Percentiles rank a stretch among this genome's conserved stretches.
These are phyloP conservation scores for Macrosoma leucophasiata DNA, from an alignment of 2,888 invertebrate species.

Conservation along the genomic window DNA sequence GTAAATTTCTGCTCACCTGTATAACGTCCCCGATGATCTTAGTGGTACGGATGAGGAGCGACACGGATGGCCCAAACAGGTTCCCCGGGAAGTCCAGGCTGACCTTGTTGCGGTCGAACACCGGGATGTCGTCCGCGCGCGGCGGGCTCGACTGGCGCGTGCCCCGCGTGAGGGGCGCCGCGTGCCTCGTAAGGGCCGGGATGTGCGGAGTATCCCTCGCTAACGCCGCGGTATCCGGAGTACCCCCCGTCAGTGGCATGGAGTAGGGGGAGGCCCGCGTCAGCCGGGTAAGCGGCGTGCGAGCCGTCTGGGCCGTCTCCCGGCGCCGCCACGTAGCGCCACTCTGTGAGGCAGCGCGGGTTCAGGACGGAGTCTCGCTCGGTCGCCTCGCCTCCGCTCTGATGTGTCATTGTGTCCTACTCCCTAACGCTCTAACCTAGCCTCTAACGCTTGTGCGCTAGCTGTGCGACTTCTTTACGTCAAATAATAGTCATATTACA, in stretches of 20 bases:
- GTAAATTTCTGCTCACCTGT: slow-evolving; percentile 67
- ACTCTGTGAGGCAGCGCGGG: slow-evolving; percentile 35
- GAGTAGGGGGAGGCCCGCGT: slow-evolving; percentile 1
- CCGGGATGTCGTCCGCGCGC: slow-evolving; percentile 75
- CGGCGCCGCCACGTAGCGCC: slow-evolving; percentile 53
- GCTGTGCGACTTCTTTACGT: no score
- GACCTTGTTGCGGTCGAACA: slow-evolving; percentile 79
- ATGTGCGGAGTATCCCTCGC: slow-evolving; percentile 10
- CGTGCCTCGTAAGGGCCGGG: slow-evolving; percentile 11
- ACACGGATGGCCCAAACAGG: slow-evolving; percentile 81
- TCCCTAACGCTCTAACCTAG: no score
- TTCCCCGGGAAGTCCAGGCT: slow-evolving; percentile 79
- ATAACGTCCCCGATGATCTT: slow-evolving; percentile 80
- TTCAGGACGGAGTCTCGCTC: slow-evolving; percentile 16
- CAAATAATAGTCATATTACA: no score
- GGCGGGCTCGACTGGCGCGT: slow-evolving; percentile 47
- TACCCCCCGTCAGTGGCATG: slow-evolving; percentile 13
- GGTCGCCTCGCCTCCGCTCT: slow-evolving; percentile 19
- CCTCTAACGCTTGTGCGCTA: no score
- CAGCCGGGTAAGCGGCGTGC: slow-evolving; percentile 1
- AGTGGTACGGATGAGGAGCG: slow-evolving; percentile 79
- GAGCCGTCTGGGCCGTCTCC: slow-evolving; percentile 19
- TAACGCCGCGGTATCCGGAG: slow-evolving; percentile 25
- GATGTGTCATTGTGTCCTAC: slow-evolving; percentile 16
- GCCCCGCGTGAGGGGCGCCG: slow-evolving; percentile 26